phyloP scores from a whole-genome alignment of 2,888 invertebrate species.

The Caenorhabditis imperialis region DNA sequence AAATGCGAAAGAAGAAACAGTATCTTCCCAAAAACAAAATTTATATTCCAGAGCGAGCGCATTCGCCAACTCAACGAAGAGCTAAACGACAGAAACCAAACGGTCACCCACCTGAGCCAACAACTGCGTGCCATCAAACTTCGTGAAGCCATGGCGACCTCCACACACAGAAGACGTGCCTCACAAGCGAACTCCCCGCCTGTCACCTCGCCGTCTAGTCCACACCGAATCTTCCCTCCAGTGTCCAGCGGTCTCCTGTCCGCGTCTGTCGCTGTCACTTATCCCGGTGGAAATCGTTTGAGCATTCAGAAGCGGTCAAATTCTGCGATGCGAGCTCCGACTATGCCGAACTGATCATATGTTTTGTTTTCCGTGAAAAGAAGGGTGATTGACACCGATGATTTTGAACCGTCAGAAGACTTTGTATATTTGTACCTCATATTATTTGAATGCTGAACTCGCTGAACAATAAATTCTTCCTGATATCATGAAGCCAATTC shows the following conservation, averaged over 20 bases:
- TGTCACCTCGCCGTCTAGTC: constrained; percentile 51
- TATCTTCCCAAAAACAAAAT: neutral
- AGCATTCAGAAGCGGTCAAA: constrained; percentile 42
- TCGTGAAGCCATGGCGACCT: constrained; percentile 72
- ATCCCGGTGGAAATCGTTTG: constrained; percentile 48
- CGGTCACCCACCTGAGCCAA: constrained; percentile 69
- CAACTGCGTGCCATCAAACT: constrained; percentile 69
- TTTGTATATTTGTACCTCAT: too few species aligned
- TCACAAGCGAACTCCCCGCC: constrained; percentile 55
- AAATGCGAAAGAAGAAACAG: neutral
- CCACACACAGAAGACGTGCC: constrained; percentile 67
- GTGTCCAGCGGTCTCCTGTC: constrained; percentile 54
- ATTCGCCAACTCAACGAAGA: constrained; percentile 70
- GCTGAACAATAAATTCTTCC: too few species aligned
- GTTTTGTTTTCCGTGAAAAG: neutral
- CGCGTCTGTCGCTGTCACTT: constrained; percentile 64
- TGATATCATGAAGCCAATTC: too few species aligned
- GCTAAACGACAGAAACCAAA: constrained; percentile 69
- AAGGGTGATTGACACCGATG: too few species aligned
- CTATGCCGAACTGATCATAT: constrained; percentile 39
- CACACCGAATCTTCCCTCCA: constrained; percentile 59
- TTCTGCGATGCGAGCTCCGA: constrained; percentile 44
- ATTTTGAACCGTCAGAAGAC: too few species aligned
- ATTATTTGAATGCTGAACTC: too few species aligned
- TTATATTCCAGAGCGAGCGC: constrained; percentile 61